Conservation (phyloP, 2,797 vertebrate genomes). For the Strix occidentalis region DNA sequence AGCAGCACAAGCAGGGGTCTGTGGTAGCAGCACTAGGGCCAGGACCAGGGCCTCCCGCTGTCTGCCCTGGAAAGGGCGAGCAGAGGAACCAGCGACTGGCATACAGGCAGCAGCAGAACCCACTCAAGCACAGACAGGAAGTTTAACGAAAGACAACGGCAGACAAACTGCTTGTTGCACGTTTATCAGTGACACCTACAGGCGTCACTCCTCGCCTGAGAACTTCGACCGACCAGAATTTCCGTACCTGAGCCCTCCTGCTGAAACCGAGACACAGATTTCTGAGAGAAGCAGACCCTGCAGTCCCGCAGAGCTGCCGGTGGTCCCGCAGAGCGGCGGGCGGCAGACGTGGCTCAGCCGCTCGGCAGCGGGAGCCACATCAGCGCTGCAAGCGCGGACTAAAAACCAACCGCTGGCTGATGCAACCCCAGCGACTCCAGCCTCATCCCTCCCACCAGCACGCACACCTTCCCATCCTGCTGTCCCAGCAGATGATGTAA, state of each 20-base stretch:
- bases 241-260: background rate
- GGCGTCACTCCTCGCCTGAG: background rate
- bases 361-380: background rate
- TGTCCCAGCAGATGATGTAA: slow-evolving; percentile 43
- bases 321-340: too few relatives aligned
- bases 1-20: rapidly evolving
- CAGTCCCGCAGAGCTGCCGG: too few relatives aligned
- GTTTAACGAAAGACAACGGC: background rate
- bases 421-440: background rate
- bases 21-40: background rate
- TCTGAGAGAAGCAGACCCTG: background rate
- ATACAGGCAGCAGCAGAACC: background rate
- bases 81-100: rapidly evolving
- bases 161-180: too few relatives aligned
- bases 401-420: background rate
- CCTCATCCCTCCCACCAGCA: background rate
- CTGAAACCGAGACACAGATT: background rate
- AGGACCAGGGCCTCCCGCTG: background rate
- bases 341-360: too few relatives aligned
- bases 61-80: rapidly evolving
- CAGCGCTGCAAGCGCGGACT: background rate
- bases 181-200: background rate
- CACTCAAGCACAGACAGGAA: background rate
- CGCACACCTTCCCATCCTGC: background rate
- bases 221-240: background rate